Base-by-base conservation (phyloP, 2,797 vertebrate species). In the Schizopygopsis pylzovi region DNA sequence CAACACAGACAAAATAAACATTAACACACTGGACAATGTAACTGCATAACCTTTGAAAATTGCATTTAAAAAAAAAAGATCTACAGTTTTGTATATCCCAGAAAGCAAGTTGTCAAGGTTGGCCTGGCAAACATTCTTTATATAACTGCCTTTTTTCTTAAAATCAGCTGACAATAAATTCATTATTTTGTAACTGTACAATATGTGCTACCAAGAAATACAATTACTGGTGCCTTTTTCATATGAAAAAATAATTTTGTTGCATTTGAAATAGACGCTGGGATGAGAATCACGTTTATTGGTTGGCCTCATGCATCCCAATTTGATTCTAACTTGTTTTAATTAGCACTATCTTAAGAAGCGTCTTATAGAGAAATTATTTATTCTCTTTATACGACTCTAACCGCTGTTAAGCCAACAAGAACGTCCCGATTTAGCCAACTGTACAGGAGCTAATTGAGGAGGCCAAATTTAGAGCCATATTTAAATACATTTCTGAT, bases 401-500 rank as follows among this genome's bases (percentile, higher is more conserved):
- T 59, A 79, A 18, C 13, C 16, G 37, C 63, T 73, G 54, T 72
- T 49, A 67, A 49, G 76, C 61, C 25, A 56, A 49, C 16, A 25
- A 59, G 73, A 80, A 80, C 73, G 41, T 86, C 79, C 47, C 79
- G 71, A 33, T 72, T 33, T 63, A 78, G 43, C 80, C 20, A 41
- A 83, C 82, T 72, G 33, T 54, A 73, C 33, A 52, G 75, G 56
- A 85, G 75, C 81, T 86, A 86, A 88, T 85, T 85, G 73, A 81
- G 85, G 86, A 86, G 85, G 84, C 85, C 20, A 12, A 79, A 89
- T 88, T 85, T 91, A 85, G 86, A 86, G 81, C 84, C 15, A 13
- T 78, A 89, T 88, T 85, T 91, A 86, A 56, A 87, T 84, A 89
- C 88, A 75, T 89, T 85, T 10, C 67, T 59, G 76, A 67, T 86